Conservation (phyloP, 2,888 invertebrate genomes). For the Tetramorium bicarinatum region DNA sequence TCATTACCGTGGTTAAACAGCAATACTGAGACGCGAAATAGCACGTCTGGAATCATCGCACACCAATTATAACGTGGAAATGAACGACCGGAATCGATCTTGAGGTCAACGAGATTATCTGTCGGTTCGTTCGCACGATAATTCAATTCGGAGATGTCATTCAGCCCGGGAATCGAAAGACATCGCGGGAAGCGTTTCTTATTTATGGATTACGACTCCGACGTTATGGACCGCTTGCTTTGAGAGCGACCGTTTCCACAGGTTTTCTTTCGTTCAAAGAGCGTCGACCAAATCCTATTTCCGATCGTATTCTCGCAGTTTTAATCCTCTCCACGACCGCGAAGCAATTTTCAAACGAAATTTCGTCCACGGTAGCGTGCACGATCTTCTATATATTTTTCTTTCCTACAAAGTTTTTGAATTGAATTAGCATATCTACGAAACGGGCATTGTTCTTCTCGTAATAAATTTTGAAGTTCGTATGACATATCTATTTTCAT, state of each 20-base stretch:
- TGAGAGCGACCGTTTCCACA: not conserved
- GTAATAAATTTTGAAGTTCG: not conserved
- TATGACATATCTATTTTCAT: not conserved
- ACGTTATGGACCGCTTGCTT: constrained; percentile 5
- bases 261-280: constrained; percentile 17
- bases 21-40: not conserved
- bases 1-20: not conserved
- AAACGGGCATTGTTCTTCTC: not conserved
- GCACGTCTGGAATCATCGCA: constrained; percentile 7
- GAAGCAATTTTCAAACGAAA: constrained; percentile 12
- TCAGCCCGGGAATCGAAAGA: not conserved
- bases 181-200: not conserved
- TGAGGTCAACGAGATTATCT: constrained; percentile 47
- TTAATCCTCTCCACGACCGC: not conserved
- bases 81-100: constrained; percentile 7
- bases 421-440: constrained; percentile 5
- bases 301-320: constrained; percentile 10
- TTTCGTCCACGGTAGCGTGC: not conserved
- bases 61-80: constrained; percentile 30
- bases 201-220: constrained; percentile 41
- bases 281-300: not conserved
- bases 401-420: not conserved
- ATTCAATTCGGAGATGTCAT: constrained; percentile 34
- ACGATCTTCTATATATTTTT: not conserved
- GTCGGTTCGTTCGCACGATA: constrained; percentile 38